Evolutionary conservation across 2,888 invertebrate species (phyloP), one percentile per base, ranked within the genome.

Genomic region (Eustalomyia histrio): DNA sequence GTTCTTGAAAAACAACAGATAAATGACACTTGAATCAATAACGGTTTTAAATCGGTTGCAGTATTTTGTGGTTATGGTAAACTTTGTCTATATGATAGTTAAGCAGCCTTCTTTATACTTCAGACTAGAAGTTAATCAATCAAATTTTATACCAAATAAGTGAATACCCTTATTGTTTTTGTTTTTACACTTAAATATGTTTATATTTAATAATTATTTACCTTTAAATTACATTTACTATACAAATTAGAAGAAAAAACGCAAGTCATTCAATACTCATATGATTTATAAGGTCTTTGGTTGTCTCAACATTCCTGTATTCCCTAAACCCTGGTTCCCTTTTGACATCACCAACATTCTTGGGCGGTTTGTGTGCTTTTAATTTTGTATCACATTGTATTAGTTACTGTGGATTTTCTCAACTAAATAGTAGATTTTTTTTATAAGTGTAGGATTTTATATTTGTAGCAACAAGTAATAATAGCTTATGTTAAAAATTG

Each of bases 271-370:
- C 21, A 35, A 50, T 29, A 57, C 47, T 76, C 29, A 24, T 68
- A 69, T 76, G 63, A 69, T 69, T 68, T 64, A 24, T 69, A 35
- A 76, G 69, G 55, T 57, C 68, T 61, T 50, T 57, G 69, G 21
- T 50, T 69, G 63, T 43, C 18, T 60, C 43, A 39, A 12, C 14
- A 39, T 29, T 63, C 24, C 39, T 12, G 0, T 12, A 9, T 18
- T 43, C 43, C 39, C 21, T 35, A 43, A 6, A 52, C 61, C 39
- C 61, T 53, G 21, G 21, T 21, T 21, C 2, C 7, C 29, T 29
- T 29, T 29, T 29, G 29, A 8, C 18, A 1, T 9, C 39, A 12
- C 12, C 12, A 39, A 10, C 39, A 10, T 39, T 39, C 39, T 39
- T 14, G 9, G 4, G 10, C 12, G 12, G 12, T 39, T 14, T 39